A percentile compares a stretch with the other conserved stretches of the same genome.
Conservation (phyloP, 2,797 vertebrate species). For the Macrochelys suwanniensis region DNA sequence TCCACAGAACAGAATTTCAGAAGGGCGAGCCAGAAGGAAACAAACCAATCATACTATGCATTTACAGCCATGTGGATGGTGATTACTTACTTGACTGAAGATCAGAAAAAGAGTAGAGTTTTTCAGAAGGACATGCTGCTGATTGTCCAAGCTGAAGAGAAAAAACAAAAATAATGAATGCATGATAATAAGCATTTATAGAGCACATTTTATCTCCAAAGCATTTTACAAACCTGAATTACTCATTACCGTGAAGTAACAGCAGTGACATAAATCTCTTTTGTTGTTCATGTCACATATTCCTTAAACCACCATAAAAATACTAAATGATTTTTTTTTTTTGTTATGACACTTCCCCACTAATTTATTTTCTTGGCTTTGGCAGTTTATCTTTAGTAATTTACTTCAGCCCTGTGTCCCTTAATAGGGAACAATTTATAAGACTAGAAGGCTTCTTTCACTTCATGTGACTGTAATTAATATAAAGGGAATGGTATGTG, state of each 20-base stretch:
- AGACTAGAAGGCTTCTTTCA: not conserved
- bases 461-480: slow-evolving; percentile 22
- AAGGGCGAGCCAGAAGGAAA: slow-evolving; percentile 35
- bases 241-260: not conserved
- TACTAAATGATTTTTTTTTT: not conserved
- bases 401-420: not conserved
- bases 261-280: not conserved
- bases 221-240: not conserved
- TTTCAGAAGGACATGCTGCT: slow-evolving; percentile 81
- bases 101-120: slow-evolving; percentile 89
- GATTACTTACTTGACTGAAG: slow-evolving; percentile 92
- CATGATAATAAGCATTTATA: slow-evolving; percentile 26
- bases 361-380: not conserved
- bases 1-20: not conserved
- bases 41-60: slow-evolving; percentile 16
- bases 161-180: slow-evolving; percentile 21
- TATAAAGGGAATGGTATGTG: not conserved
- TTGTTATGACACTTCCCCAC: not conserved
- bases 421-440: slow-evolving; percentile 15
- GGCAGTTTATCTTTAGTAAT: not conserved
- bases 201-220: not conserved
- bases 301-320: not conserved
- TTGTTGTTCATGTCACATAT: not conserved
- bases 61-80: not conserved
- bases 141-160: slow-evolving; percentile 83